Base-by-base conservation (phyloP, 2,113 vertebrate species). In the Corythaixoides concolor region DNA sequence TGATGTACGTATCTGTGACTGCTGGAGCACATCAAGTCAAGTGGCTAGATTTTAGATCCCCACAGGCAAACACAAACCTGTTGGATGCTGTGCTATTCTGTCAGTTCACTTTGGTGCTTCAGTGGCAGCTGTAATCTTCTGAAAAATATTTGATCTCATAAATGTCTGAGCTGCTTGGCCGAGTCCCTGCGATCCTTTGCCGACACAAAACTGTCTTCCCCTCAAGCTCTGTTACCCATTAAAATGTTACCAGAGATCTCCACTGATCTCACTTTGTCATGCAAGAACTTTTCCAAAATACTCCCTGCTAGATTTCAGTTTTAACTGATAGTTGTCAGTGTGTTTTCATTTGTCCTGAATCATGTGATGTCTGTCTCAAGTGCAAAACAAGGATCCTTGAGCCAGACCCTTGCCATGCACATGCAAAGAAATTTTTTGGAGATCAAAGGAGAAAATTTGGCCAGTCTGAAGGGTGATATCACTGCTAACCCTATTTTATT, bases 51-150 rank as follows among this genome's bases (percentile, higher is more conserved):
- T 94, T 93, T 72, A 69, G 69, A 59, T 83, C 53, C 50, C 41
- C 41, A 3, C 59, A 93, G 91, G 85, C 93, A 93, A 83, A 60
- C 43, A 76, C 39, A 76, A 73, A 59, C 45, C 7, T 68, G 23
- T 72, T 97, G 94, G 94, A 94, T 83, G 70, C 66, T 56, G 67
- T 82, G 67, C 87, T 89, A 58, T 80, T 91, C 93, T 92, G 87
- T 94, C 96, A 74, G 91, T 95, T 91, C 70, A 28, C 81, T 91
- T 75, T 8, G 33, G 66, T 91, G 50, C 74, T 89, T 93, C 91
- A 15, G 85, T 79, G 89, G 74, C 74, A 91, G 87, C 47, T 95
- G 50, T 80, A 89, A 85, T 89, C 74, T 85, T 90, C 60, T 64
- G 32, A 8, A 79, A 75, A 43, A 68, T 70, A 85, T 50, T 4